These are phyloP conservation scores for Phocides pigmalion DNA, from an alignment of 1,140 invertebrate species.

Conservation along the genomic window DNA sequence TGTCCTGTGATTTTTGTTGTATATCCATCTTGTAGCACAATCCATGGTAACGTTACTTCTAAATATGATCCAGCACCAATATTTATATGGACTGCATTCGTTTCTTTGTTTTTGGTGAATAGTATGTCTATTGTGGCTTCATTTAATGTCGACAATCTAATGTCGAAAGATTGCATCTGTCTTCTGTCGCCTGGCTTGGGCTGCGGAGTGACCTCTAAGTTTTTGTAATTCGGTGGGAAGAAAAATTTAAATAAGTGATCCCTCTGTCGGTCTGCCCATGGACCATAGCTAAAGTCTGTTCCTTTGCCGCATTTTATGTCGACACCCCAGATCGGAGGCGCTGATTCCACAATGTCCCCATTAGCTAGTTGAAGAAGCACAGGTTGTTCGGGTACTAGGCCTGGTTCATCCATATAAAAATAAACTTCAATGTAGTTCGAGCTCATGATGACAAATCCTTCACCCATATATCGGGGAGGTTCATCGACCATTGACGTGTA, in stretches of 20 bases:
- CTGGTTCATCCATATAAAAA: slow-evolving; percentile 98
- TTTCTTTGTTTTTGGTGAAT: slow-evolving; percentile 98
- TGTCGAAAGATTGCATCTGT: slow-evolving; percentile 95
- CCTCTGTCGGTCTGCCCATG: slow-evolving; percentile 98
- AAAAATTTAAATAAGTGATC: slow-evolving; percentile 98
- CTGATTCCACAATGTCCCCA: slow-evolving; percentile 95
- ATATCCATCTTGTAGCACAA: slow-evolving; percentile 93
- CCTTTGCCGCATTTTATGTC: slow-evolving; percentile 98
- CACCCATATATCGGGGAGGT: slow-evolving; percentile 98
- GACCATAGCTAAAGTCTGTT: slow-evolving; percentile 98
- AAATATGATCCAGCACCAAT: slow-evolving; percentile 96
- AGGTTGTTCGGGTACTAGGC: slow-evolving; percentile 94
- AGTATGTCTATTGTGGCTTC: slow-evolving; percentile 97
- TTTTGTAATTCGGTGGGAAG: slow-evolving; percentile 95
- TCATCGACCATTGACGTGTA: slow-evolving; percentile 97
- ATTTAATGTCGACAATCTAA: slow-evolving; percentile 94
- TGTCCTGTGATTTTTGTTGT: slow-evolving; percentile 96
- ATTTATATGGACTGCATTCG: slow-evolving; percentile 97
- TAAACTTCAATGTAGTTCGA: slow-evolving; percentile 97
- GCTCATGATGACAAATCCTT: slow-evolving; percentile 98
- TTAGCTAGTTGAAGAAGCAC: slow-evolving; percentile 95
- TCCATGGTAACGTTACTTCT: slow-evolving; percentile 97
- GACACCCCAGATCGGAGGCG: slow-evolving; percentile 96
- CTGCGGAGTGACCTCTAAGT: slow-evolving; percentile 89
- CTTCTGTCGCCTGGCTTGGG: slow-evolving; percentile 94